Percentiles rank a stretch among this genome's conserved stretches.
These are phyloP conservation scores for Sinocyclocheilus grahami DNA, from an alignment of 2,113 vertebrate species.

Conservation along the genomic window DNA sequence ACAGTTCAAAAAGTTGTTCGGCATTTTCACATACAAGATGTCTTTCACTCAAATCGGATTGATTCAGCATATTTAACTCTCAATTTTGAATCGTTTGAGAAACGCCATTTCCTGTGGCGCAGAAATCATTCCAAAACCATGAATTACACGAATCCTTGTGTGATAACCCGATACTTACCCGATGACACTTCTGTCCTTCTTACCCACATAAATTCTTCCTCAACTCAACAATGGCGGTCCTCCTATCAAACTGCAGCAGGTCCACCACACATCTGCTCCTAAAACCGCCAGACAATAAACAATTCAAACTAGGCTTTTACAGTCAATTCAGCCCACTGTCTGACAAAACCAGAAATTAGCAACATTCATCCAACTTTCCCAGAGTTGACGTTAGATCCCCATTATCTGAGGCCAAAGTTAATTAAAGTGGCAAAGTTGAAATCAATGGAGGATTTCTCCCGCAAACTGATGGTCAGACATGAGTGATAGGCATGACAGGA, in stretches of 20 bases:
- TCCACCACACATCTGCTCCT: conserved; percentile 69
- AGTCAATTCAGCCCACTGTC: conserved; percentile 76
- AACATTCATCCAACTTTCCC: conserved; percentile 66
- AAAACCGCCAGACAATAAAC: conserved; percentile 80
- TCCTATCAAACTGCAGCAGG: conserved; percentile 74
- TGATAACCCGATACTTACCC: conserved; percentile 69
- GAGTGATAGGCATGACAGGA: conserved; percentile 78
- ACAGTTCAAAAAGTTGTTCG: not conserved
- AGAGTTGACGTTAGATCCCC: conserved; percentile 69
- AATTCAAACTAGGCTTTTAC: conserved; percentile 72
- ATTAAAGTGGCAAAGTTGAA: conserved; percentile 79
- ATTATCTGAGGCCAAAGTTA: conserved; percentile 81
- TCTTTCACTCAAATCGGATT: conserved; percentile 32
- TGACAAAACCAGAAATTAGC: conserved; percentile 65
- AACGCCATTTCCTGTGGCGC: not conserved
- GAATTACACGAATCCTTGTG: conserved; percentile 43
- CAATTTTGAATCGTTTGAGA: conserved; percentile 29
- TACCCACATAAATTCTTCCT: conserved; percentile 69
- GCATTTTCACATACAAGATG: not conserved
- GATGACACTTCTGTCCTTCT: conserved; percentile 70
- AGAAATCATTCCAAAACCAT: conserved; percentile 39
- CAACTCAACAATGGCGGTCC: conserved; percentile 68
- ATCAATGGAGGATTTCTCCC: conserved; percentile 78
- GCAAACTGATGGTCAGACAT: conserved; percentile 65
- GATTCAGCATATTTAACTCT: conserved; percentile 39